Evolutionary conservation across 2,113 vertebrate species (phyloP).

Genomic region (Collichthys lucidus): DNA sequence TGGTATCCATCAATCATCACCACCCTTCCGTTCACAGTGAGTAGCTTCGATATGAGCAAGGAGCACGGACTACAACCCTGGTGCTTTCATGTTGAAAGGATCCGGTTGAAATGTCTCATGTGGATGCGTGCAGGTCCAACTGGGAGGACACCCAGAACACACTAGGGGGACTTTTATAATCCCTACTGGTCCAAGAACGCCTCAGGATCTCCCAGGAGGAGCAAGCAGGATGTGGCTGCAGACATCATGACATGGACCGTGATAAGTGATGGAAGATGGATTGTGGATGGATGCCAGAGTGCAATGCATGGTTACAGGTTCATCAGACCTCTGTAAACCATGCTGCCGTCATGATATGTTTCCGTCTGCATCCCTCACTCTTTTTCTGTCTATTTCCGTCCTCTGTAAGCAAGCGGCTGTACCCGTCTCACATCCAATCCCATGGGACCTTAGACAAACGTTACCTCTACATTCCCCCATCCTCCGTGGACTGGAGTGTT

Average conservation of each 20-base stretch:
- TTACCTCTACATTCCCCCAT: conserved; percentile 55
- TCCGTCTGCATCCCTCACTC: not conserved
- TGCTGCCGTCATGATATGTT: not conserved
- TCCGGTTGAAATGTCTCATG: not conserved
- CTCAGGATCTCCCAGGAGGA: conserved; percentile 20
- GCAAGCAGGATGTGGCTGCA: not conserved
- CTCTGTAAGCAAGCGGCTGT: conserved; percentile 11
- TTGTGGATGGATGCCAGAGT: not conserved
- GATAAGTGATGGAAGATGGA: not conserved
- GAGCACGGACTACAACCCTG: not conserved
- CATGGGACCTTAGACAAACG: conserved; percentile 57
- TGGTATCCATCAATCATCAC: not conserved
- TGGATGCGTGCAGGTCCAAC: conserved; percentile 3
- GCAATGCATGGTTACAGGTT: not conserved
- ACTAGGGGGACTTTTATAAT: conserved; percentile 9
- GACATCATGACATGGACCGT: not conserved
- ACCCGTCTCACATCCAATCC: conserved; percentile 51
- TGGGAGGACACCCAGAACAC: conserved; percentile 23
- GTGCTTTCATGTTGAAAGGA: not conserved
- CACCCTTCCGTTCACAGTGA: not conserved
- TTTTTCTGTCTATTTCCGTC: conserved; percentile 14
- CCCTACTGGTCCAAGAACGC: not conserved
- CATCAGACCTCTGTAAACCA: not conserved
- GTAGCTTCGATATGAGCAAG: not conserved
- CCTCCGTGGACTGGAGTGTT: conserved; percentile 52